phyloP scores from a whole-genome alignment of 2,888 invertebrate species.

The Aradus depressus region DNA sequence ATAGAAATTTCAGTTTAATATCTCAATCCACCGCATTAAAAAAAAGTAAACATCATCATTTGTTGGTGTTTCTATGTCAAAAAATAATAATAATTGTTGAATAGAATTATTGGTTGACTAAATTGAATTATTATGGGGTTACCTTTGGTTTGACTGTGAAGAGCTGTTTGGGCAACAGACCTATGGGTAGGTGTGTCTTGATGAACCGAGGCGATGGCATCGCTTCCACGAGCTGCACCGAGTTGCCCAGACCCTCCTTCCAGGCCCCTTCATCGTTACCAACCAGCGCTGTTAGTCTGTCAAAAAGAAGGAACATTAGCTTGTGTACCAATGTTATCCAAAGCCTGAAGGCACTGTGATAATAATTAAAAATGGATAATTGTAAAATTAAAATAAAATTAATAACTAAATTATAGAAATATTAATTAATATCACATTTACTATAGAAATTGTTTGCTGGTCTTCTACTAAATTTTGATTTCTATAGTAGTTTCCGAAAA shows the following conservation, averaged over 20 bases:
- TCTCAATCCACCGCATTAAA: too few species aligned
- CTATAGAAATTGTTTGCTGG: too few species aligned
- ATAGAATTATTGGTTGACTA: neutral
- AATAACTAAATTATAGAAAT: too few species aligned
- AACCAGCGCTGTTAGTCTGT: constrained; percentile 47
- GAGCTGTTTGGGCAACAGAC: constrained; percentile 53
- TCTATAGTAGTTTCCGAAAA: too few species aligned
- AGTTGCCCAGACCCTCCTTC: constrained; percentile 49
- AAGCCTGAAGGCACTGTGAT: too few species aligned
- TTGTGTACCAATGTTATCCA: too few species aligned
- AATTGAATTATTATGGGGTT: constrained; percentile 12
- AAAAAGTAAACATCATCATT: too few species aligned
- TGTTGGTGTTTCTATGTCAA: neutral
- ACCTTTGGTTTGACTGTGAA: constrained; percentile 60
- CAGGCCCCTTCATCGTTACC: constrained; percentile 49
- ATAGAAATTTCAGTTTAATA: too few species aligned
- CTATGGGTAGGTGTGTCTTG: constrained; percentile 62
- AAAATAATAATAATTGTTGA: neutral
- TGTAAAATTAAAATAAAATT: too few species aligned
- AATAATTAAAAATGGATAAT: too few species aligned
- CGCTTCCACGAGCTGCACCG: constrained; percentile 57
- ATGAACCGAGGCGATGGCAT: constrained; percentile 60
- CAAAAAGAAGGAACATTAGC: neutral
- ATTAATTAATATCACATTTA: too few species aligned
- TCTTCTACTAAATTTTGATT: too few species aligned